These are phyloP conservation scores for Eilema griseolum DNA, from an alignment of 2,888 invertebrate genomes.

Conservation along the genomic window DNA sequence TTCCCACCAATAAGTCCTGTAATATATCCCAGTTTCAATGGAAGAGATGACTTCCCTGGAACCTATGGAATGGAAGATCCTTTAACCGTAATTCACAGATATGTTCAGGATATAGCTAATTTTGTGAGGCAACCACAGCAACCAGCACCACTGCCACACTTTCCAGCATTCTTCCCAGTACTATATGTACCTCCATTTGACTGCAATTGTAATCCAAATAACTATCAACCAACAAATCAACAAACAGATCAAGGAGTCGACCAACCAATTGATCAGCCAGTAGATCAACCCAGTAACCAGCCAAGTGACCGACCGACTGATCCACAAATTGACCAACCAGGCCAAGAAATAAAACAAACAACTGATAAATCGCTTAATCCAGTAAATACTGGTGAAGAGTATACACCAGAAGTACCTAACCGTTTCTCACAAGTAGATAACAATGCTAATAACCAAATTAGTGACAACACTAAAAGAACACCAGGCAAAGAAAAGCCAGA, in stretches of 20 bases:
- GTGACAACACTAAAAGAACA: constrained; percentile 45
- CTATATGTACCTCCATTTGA: constrained; percentile 61
- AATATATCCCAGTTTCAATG: constrained; percentile 51
- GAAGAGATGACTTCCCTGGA: constrained; percentile 55
- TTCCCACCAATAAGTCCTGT: constrained; percentile 59
- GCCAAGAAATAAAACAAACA: constrained; percentile 21
- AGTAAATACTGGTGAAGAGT: neutral
- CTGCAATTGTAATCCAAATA: constrained; percentile 58
- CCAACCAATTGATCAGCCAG: neutral
- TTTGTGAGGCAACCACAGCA: constrained; percentile 56
- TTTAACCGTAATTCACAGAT: constrained; percentile 59
- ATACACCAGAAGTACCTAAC: constrained; percentile 51
- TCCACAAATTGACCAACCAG: constrained; percentile 23
- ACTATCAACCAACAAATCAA: constrained; percentile 16
- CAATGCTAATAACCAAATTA: constrained; percentile 59
- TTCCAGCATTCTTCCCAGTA: constrained; percentile 67
- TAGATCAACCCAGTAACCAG: constrained; percentile 16
- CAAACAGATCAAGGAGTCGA: constrained; percentile 21
- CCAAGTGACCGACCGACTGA: constrained; percentile 18
- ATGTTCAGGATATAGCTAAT: constrained; percentile 62
- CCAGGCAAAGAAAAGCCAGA: constrained; percentile 55
- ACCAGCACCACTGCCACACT: constrained; percentile 50
- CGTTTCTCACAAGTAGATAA: constrained; percentile 70
- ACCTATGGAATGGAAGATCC: constrained; percentile 61
- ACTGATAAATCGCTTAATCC: neutral